Base-by-base conservation (phyloP, 2,113 vertebrate genomes). In the Australoheros scitulus region DNA sequence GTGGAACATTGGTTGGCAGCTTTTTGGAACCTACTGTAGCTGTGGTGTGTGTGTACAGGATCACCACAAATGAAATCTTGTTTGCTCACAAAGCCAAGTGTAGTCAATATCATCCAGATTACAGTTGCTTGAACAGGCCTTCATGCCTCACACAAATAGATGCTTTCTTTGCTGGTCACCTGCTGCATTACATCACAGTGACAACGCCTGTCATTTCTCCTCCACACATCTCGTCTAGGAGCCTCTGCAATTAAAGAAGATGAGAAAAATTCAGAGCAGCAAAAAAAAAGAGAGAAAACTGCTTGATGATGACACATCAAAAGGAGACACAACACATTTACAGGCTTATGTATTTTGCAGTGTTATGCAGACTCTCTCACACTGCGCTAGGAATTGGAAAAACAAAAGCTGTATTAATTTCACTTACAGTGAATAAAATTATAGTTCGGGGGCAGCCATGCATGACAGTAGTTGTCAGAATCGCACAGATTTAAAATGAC, bases 121-220 rank as follows among this genome's bases (percentile, higher is more conserved):
- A 70, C 7, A 50, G 24, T 29, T 68, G 64, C 41, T 68, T 47
- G 41, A 68, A 50, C 64, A 50, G 41, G 64, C 41, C 15, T 50
- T 68, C 64, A 18, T 47, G 50, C 15, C 22, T 26, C 41, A 47
- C 64, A 50, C 41, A 68, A 29, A 68, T 15, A 4, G 41, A 68
- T 68, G 64, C 9, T 17, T 4, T 70, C 15, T 29, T 70, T 56
- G 20, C 43, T 6, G 50, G 43, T 29, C 43, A 50, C 65, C 24
- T 70, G 65, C 65, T 70, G 65, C 24, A 70, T 70, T 50, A 70
- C 43, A 70, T 70, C 15, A 70, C 64, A 29, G 41, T 29, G 65
- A 20, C 65, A 2, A 20, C 2, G 5, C 6, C 65, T 70, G 24
- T 70, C 65, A 70, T 70, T 29, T 70, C 3, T 70, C 55, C 32